Base-by-base conservation (phyloP, 2,113 vertebrate genomes). In the Scomber japonicus region DNA sequence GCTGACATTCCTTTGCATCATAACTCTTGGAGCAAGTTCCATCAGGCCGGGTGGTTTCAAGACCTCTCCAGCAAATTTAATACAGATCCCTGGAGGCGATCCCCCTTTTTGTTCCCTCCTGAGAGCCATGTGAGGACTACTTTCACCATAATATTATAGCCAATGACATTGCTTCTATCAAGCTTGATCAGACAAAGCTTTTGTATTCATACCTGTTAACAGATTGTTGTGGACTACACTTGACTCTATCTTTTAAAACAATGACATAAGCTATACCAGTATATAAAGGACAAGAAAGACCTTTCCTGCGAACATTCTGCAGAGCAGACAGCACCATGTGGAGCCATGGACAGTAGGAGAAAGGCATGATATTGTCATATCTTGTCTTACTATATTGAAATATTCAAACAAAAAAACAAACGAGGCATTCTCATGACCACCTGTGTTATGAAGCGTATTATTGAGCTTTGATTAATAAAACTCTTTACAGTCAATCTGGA, bases 11-110 rank as follows among this genome's bases (percentile, higher is more conserved):
- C 82, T 80, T 62, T 44, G 14, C 65, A 77, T 85, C 71, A 75
- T 72, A 72, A 56, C 62, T 91, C 72, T 73, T 82, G 75, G 84
- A 89, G 80, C 80, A 82, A 79, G 77, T 91, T 88, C 74, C 81
- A 71, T 92, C 86, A 88, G 55, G 86, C 78, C 7, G 27, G 70
- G 50, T 31, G 71, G 48, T 80, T 87, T 83, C 73, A 81, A 71
- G 67, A 81, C 54, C 59, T 85, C 76, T 30, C 75, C 69, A 50
- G 55, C 55, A 87, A 71, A 90, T 85, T 60, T 3, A 19, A 55
- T 71, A 75, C 67, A 83, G 70, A 84, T 86, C 69, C 73, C 80
- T 61, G 31, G 81, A 78, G 73, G 78, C 67, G 51, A 68, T 71
- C 3, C 27, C 44, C 0, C 21, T 73, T 83, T 78, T 44, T 7